Conservation (phyloP, 2,888 invertebrate genomes). For the Napeogenes inachia region DNA sequence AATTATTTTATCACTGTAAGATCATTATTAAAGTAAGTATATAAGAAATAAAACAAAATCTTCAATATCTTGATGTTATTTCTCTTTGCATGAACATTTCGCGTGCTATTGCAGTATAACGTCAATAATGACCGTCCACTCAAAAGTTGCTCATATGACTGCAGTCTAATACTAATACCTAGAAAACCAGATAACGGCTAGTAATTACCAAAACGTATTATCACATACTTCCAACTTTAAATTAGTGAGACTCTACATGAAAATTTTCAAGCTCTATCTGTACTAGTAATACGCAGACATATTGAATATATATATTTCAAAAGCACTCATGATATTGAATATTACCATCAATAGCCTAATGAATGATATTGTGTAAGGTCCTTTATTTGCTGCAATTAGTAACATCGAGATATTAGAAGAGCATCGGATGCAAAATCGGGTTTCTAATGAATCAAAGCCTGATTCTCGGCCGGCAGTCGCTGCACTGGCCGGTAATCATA, state of each 20-base stretch:
- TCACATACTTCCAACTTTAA: not conserved
- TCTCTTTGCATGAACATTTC: not conserved
- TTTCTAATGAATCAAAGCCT: conserved; percentile 21
- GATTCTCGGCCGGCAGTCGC: conserved; percentile 8
- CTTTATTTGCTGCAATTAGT: not conserved
- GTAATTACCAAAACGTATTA: not conserved
- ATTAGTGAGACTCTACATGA: not conserved
- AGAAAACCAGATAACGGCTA: not conserved
- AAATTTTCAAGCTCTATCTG: too few species aligned
- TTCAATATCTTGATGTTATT: not conserved
- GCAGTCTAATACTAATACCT: conserved; percentile 1
- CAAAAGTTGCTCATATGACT: not conserved
- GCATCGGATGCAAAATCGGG: conserved; percentile 7
- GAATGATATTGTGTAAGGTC: not conserved
- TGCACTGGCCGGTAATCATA: conserved; percentile 19
- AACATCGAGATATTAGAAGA: not conserved
- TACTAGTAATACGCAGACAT: too few species aligned
- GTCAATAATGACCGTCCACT: not conserved
- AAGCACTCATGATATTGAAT: not conserved
- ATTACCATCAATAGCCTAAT: not conserved
- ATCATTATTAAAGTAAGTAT: not conserved
- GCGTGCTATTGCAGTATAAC: not conserved
- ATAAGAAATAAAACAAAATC: not conserved
- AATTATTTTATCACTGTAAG: too few species aligned
- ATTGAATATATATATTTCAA: not conserved